Conservation (phyloP, 2,797 vertebrate genomes). For the Phataginus tetradactyla region DNA sequence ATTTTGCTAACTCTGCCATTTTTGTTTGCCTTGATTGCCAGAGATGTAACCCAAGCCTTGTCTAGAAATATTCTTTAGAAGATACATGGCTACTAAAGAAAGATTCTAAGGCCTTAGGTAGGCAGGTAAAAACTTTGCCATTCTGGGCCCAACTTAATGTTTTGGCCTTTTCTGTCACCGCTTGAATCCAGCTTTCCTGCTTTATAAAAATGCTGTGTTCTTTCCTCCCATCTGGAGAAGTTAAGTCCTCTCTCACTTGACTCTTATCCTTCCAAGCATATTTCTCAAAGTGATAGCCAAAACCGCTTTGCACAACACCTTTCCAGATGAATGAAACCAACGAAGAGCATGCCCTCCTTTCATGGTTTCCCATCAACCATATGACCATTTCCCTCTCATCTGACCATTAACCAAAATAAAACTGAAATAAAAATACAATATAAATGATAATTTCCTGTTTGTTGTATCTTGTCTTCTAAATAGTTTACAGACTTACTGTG, state of each 20-base stretch:
- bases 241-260: not conserved
- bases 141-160: not conserved
- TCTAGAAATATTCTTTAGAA: not conserved
- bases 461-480: not conserved
- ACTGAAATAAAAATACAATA: not conserved
- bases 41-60: not conserved
- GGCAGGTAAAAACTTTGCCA: not conserved
- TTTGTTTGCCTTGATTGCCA: not conserved
- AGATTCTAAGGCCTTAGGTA: not conserved
- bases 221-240: not conserved
- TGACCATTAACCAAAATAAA: not conserved
- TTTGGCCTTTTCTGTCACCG: not conserved
- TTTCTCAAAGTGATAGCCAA: not conserved
- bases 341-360: too few relatives aligned
- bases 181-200: not conserved
- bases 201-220: not conserved
- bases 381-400: not conserved
- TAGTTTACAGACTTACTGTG: not conserved
- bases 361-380: not conserved
- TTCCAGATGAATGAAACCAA: not conserved
- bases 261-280: not conserved
- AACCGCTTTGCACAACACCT: rapidly evolving
- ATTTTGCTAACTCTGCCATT: not conserved
- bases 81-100: not conserved
- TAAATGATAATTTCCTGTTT: not conserved